Percentiles rank a stretch among this genome's conserved stretches.
Evolutionary conservation across 2,113 vertebrate species (phyloP).

Genomic region (Eublepharis macularius): DNA sequence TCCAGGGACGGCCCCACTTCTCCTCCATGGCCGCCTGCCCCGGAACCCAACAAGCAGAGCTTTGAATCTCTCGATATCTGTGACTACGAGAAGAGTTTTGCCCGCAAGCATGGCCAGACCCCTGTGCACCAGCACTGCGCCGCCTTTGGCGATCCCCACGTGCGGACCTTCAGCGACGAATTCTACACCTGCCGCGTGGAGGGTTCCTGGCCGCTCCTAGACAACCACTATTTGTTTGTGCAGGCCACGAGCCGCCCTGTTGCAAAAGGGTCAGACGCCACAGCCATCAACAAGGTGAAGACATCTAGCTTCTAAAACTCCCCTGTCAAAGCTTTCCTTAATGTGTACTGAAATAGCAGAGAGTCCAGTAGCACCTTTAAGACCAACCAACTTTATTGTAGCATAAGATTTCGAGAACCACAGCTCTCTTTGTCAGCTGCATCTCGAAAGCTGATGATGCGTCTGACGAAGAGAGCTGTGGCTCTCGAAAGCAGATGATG

Average conservation of each 20-base stretch:
- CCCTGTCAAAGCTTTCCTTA: neutral
- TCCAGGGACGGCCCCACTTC: slow-evolving; percentile 84
- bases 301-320: rapidly evolving
- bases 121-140: slow-evolving; percentile 86
- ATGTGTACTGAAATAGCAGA: neutral
- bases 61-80: slow-evolving; percentile 71
- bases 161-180: slow-evolving; percentile 85
- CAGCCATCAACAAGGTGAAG: slow-evolving; percentile 84
- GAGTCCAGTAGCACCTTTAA: too few relatives aligned
- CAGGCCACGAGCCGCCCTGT: slow-evolving; percentile 85
- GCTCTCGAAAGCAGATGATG: too few relatives aligned
- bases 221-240: slow-evolving; percentile 89
- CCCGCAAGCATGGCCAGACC: slow-evolving; percentile 69
- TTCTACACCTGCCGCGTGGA: slow-evolving; percentile 89
- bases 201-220: slow-evolving; percentile 93
- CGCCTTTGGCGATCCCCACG: slow-evolving; percentile 89
- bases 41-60: slow-evolving; percentile 43
- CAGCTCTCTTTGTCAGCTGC: too few relatives aligned
- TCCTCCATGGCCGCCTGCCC: slow-evolving; percentile 71
- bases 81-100: slow-evolving; percentile 81
- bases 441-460: too few relatives aligned
- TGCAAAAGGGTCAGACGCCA: slow-evolving; percentile 65
- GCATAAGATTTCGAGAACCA: too few relatives aligned
- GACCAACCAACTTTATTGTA: too few relatives aligned
- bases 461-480: too few relatives aligned